Conservation (phyloP, 2,797 vertebrate genomes). For the Poecile montanus region DNA sequence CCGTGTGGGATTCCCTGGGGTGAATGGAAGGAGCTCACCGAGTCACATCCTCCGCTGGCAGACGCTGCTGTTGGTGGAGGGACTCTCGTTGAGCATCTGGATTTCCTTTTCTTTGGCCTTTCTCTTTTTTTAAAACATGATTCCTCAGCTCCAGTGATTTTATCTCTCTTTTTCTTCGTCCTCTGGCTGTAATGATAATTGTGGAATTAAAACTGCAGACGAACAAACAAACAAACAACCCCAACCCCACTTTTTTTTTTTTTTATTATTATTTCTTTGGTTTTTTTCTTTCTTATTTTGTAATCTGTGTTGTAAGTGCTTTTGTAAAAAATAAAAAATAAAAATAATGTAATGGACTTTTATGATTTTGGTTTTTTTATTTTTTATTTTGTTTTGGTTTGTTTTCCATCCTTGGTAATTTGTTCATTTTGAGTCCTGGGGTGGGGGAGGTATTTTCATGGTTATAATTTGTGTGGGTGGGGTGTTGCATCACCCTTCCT, state of each 20-base stretch:
- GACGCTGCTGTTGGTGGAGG: background rate
- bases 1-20: background rate
- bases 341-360: constrained; percentile 51
- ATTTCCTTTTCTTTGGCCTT: constrained; percentile 46
- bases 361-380: background rate
- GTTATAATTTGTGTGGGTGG: constrained; percentile 70
- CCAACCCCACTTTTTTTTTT: background rate
- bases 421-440: constrained; percentile 30
- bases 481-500: constrained; percentile 72
- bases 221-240: background rate
- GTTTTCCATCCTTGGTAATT: constrained; percentile 59
- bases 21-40: background rate
- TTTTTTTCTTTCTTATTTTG: background rate
- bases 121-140: background rate
- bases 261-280: background rate
- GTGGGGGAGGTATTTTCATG: constrained; percentile 60
- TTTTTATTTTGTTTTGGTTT: background rate
- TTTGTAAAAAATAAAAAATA: constrained; percentile 66
- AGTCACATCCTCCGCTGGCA: background rate
- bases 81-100: background rate
- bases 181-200: constrained; percentile 48
- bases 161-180: background rate
- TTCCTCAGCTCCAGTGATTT: constrained; percentile 40
- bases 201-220: constrained; percentile 44
- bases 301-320: constrained; percentile 72